phyloP scores from a whole-genome alignment of 2,888 invertebrate genomes.

The Perizoma affinitatum region DNA sequence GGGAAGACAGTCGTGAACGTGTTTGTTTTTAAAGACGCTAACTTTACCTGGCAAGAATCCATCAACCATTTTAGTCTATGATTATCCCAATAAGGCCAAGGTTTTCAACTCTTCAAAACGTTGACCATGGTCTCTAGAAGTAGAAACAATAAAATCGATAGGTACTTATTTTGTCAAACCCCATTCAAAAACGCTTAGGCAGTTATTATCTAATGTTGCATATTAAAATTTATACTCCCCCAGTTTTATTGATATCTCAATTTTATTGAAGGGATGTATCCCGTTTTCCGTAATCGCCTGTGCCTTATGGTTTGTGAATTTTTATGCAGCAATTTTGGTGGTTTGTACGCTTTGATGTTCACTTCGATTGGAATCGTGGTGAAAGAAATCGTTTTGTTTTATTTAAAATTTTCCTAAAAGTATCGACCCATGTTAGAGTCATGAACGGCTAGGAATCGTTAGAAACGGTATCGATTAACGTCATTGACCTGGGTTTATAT shows the following conservation, averaged over 20 bases:
- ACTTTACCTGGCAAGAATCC: too few relatives aligned
- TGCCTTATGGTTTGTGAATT: constrained; percentile 62
- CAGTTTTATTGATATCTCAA: constrained; percentile 53
- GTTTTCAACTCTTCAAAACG: too few relatives aligned
- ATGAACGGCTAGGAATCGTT: too few relatives aligned
- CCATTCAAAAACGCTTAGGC: constrained; percentile 50
- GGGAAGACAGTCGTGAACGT: too few relatives aligned
- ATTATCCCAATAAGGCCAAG: too few relatives aligned
- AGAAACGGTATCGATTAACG: too few relatives aligned
- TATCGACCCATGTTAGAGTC: too few relatives aligned
- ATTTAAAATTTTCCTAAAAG: too few relatives aligned
- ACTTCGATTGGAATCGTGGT: constrained; percentile 6
- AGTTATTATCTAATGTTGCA: constrained; percentile 79
- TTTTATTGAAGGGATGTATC: constrained; percentile 54
- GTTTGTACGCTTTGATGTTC: constrained; percentile 23
- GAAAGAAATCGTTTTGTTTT: background rate
- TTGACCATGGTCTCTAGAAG: background rate
- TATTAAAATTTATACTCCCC: constrained; percentile 69
- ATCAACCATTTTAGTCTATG: too few relatives aligned
- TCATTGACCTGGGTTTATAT: too few relatives aligned
- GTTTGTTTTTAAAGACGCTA: too few relatives aligned
- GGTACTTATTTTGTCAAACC: constrained; percentile 43
- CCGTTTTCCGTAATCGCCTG: constrained; percentile 46
- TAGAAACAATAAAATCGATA: constrained; percentile 41
- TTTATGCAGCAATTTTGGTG: constrained; percentile 38